Percentiles rank a stretch among this genome's conserved stretches.
phyloP scores from a whole-genome alignment of 1,140 invertebrate species.

The Tribolium madens region DNA sequence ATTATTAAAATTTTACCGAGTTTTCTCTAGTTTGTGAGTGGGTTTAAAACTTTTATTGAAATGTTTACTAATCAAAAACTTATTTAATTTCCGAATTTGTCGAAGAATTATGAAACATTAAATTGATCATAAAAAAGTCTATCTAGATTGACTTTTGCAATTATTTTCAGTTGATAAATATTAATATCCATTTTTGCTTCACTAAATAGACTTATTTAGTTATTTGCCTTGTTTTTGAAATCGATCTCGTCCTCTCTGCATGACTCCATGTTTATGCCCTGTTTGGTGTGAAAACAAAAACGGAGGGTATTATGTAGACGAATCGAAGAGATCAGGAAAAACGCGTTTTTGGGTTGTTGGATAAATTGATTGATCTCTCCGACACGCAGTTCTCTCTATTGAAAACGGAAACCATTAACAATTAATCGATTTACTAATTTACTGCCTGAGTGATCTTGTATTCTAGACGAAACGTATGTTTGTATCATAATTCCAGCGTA shows the following conservation, averaged over 20 bases:
- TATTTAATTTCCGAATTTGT: constrained; percentile 19
- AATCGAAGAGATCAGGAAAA: not conserved
- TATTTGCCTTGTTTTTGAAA: not conserved
- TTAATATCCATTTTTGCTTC: no score
- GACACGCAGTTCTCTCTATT: constrained; percentile 18
- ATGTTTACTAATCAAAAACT: constrained; percentile 12
- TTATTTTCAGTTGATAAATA: no score
- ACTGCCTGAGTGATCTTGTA: constrained; percentile 19
- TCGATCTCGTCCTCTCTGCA: not conserved
- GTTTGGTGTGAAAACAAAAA: constrained; percentile 8
- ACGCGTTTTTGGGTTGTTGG: constrained; percentile 15
- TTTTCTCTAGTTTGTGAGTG: not conserved
- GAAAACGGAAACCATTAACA: constrained; percentile 24
- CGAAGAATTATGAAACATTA: not conserved
- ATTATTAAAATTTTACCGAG: constrained; percentile 12
- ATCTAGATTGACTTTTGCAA: no score
- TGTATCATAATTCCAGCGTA: constrained; percentile 7
- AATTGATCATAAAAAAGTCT: not conserved
- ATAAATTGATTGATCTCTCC: constrained; percentile 5
- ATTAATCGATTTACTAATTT: constrained; percentile 47
- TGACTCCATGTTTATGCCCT: not conserved
- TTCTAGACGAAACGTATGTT: constrained; percentile 33
- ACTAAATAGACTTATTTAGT: not conserved
- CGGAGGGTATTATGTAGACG: not conserved
- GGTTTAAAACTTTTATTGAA: constrained; percentile 1